Base-by-base conservation (phyloP, 2,888 invertebrate genomes). In the Epistrophe eligans region DNA sequence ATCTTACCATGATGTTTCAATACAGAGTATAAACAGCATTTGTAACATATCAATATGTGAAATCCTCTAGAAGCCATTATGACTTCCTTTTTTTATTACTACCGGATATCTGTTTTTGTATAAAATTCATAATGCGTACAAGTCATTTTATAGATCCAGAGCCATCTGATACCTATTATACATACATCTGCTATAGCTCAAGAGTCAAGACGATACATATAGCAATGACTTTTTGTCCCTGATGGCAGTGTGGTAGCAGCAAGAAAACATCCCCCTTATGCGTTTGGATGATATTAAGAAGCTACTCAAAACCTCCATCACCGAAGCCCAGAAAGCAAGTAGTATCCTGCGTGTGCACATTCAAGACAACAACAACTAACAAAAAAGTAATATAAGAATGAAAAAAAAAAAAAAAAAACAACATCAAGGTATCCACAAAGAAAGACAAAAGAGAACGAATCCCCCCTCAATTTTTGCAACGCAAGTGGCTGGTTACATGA, bases 61-160 rank as follows among this genome's bases (percentile, higher is more conserved):
- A 73, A 77, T 77, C 66, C 77, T 48, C 24, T 70, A 70, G 66
- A 80, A 77, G 35, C 76, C 72, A 72, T 83, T 84, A 84, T 40
- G 66, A 77, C 80, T 77, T 67, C 72, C 80, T 1, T 72, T 77
- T 48, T 62, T 77, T 81, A 81, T 79, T 84, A 71, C 76, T 64
- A 71, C 13, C 74, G 84, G 84, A 84, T 77, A 84, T 84, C 81
- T 77, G 84, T 67, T 77, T 77, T 55, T 73, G 66, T 66, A 60
- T 77, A 55, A 72, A 81, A 84, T 80, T 84, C 84, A 84, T 77
- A 81, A 77, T 81, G 81, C 84, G 81, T 84, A 84, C 70, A 74
- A 84, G 84, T 52, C 74, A 72, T 64, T 70, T 58, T 67, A 77
- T 43, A 58, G 35, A 28, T 17, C 52, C 35, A 48, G 28, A 58